Evolutionary conservation across 2,797 vertebrate species (phyloP).

Genomic region (Octomys mimax): DNA sequence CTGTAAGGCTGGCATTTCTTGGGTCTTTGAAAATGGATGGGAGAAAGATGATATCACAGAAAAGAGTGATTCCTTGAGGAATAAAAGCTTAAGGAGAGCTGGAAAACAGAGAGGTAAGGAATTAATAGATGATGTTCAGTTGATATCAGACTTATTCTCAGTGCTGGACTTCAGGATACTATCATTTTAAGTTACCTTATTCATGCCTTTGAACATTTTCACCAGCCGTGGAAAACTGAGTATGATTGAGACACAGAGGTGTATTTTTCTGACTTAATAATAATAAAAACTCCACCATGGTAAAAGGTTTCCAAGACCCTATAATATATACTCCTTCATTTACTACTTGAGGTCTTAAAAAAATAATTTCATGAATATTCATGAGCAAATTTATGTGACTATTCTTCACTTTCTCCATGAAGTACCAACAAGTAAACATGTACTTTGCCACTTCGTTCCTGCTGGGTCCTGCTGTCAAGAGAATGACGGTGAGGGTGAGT

Average conservation of each 20-base stretch:
- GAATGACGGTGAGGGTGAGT: neutral
- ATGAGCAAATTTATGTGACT: neutral
- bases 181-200: slow-evolving; percentile 59
- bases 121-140: neutral
- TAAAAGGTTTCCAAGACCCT: neutral
- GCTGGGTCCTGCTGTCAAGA: neutral
- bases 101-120: neutral
- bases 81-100: neutral
- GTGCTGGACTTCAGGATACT: slow-evolving; percentile 47
- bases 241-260: neutral
- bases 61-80: slow-evolving; percentile 23
- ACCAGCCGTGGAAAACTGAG: neutral
- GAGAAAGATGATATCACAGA: neutral
- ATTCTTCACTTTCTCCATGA: neutral
- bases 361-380: rapidly evolving
- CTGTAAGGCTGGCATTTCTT: neutral
- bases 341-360: neutral
- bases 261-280: neutral
- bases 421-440: neutral
- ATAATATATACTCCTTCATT: neutral
- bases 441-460: neutral
- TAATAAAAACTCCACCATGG: neutral
- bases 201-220: neutral
- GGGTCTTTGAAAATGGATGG: slow-evolving; percentile 35
- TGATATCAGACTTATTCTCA: slow-evolving; percentile 27